Evolutionary conservation across 2,888 invertebrate species (phyloP).

Genomic region (Tipula helvola): DNA sequence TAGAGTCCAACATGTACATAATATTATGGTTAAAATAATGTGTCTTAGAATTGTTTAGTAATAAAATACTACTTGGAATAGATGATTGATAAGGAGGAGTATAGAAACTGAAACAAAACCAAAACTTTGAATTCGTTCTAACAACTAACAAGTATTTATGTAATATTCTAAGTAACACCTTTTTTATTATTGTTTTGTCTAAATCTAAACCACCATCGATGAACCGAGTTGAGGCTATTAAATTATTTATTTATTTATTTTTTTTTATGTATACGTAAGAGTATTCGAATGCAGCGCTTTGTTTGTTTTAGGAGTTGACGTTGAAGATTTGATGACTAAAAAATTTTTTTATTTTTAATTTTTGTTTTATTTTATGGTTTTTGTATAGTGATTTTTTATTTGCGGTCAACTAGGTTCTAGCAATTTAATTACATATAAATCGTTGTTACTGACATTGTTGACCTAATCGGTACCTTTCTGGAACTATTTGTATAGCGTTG

Average conservation of each 20-base stretch:
- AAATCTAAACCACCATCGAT: not conserved
- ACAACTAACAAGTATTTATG: not conserved
- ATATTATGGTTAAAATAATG: not conserved
- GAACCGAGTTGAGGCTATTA: not conserved
- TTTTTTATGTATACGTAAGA: too few relatives aligned
- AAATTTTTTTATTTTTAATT: too few relatives aligned
- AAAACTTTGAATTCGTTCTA: not conserved
- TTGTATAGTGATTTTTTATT: too few relatives aligned
- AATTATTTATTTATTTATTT: not conserved
- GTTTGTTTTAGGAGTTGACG: not conserved
- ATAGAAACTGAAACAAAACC: not conserved
- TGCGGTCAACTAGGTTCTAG: too few relatives aligned
- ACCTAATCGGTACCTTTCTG: too few relatives aligned
- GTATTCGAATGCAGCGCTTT: not conserved
- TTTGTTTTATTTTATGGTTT: too few relatives aligned
- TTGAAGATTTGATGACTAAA: too few relatives aligned
- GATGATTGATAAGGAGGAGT: not conserved
- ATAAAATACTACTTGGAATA: not conserved
- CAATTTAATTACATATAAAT: too few relatives aligned
- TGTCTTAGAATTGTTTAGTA: not conserved
- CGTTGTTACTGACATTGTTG: too few relatives aligned
- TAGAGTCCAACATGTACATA: not conserved
- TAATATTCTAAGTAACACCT: slow-evolving; percentile 4
- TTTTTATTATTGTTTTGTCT: not conserved
- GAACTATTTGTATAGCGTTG: too few relatives aligned